phyloP scores from a whole-genome alignment of 1,140 invertebrate species.

The Aphelenchoides avenae region DNA sequence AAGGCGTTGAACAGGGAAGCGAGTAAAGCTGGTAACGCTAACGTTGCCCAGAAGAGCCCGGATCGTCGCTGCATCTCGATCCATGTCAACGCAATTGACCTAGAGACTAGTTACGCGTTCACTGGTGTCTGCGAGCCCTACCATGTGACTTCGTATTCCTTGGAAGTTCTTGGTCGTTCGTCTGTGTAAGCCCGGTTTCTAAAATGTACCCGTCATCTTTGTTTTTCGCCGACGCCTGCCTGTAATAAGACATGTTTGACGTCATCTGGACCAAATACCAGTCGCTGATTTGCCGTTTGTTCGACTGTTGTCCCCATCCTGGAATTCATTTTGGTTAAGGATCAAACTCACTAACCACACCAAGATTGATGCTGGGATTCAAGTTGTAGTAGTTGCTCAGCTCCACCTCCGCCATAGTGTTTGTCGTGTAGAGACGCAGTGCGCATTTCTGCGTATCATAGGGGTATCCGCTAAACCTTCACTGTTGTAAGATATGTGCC shows the following conservation, averaged over 20 bases:
- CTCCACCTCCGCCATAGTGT: conserved; percentile 42
- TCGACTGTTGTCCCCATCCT: conserved; percentile 38
- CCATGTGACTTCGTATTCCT: no score
- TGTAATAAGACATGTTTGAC: conserved; percentile 24
- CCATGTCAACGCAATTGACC: conserved; percentile 13
- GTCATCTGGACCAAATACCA: conserved; percentile 36
- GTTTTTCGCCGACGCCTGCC: no score
- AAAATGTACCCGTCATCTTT: no score
- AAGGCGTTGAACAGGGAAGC: conserved; percentile 29
- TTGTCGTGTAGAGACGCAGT: conserved; percentile 35
- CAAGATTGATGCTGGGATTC: conserved; percentile 26
- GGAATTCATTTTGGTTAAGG: no score
- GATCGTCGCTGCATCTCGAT: conserved; percentile 26
- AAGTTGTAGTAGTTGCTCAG: conserved; percentile 27
- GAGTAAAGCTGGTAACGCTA: conserved; percentile 34
- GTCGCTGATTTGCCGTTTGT: conserved; percentile 33
- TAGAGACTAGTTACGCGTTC: no score
- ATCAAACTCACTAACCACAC: conserved; percentile 6
- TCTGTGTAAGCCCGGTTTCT: no score
- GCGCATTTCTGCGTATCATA: conserved; percentile 42
- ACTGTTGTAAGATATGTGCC: no score
- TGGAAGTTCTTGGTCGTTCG: no score
- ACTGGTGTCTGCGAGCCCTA: no score
- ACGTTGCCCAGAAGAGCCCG: conserved; percentile 19
- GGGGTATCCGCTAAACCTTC: conserved; percentile 41